Conservation (phyloP, 2,888 invertebrate species). For the Celastrina argiolus region DNA sequence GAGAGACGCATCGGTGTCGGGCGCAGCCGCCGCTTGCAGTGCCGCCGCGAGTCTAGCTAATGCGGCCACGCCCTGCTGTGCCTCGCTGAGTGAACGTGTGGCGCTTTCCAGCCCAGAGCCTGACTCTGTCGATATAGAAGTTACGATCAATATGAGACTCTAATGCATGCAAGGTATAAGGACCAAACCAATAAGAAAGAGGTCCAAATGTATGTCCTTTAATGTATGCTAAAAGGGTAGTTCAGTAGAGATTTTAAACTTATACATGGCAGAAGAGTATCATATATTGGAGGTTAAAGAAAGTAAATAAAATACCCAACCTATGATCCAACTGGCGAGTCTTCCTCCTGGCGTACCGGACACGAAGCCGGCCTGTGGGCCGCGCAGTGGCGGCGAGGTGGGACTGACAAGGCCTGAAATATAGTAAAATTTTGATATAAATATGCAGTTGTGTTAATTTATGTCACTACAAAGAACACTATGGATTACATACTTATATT, state of each 20-base stretch:
- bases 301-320: slow-evolving; percentile 40
- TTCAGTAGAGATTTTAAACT: no score
- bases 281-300: neutral
- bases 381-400: slow-evolving; percentile 53
- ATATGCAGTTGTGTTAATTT: neutral
- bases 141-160: neutral
- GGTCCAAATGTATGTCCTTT: no score
- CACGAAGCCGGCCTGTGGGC: slow-evolving; percentile 70
- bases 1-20: slow-evolving; percentile 74
- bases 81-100: slow-evolving; percentile 81
- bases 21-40: slow-evolving; percentile 64
- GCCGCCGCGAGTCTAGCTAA: slow-evolving; percentile 77
- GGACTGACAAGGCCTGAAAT: slow-evolving; percentile 71
- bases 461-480: neutral
- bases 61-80: slow-evolving; percentile 83
- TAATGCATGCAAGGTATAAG: neutral
- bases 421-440: slow-evolving; percentile 18
- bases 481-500: no score
- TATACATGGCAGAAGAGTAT: neutral
- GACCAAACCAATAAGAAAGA: no score
- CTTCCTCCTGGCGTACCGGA: slow-evolving; percentile 72
- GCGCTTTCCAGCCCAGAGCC: slow-evolving; percentile 80
- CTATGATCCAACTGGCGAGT: slow-evolving; percentile 81
- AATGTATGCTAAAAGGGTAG: no score
- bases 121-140: slow-evolving; percentile 64